Evolutionary conservation across 2,797 vertebrate genomes (phyloP).

Genomic region (Liparis tanakae): DNA sequence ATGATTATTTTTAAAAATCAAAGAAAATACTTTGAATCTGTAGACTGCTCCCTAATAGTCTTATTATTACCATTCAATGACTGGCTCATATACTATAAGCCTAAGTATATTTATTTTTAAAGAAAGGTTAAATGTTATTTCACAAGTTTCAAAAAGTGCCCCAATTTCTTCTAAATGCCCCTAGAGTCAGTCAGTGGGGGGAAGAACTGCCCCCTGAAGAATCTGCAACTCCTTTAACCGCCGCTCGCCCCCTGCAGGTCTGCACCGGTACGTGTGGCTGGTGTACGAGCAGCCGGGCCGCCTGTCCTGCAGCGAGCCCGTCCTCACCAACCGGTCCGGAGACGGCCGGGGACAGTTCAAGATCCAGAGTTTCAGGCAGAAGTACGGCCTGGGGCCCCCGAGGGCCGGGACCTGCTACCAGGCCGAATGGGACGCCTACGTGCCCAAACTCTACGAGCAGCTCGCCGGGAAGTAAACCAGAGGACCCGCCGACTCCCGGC

Average conservation of each 20-base stretch:
- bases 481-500: neutral
- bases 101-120: too few species aligned
- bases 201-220: too few species aligned
- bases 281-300: slow-evolving; percentile 90
- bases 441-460: slow-evolving; percentile 95
- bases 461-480: slow-evolving; percentile 87
- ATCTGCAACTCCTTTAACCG: too few species aligned
- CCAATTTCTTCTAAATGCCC: too few species aligned
- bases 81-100: too few species aligned
- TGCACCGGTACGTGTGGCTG: slow-evolving; percentile 97
- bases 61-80: too few species aligned
- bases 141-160: too few species aligned
- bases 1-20: too few species aligned
- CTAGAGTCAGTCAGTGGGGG: too few species aligned
- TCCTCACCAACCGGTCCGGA: slow-evolving; percentile 89
- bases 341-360: slow-evolving; percentile 91
- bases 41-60: too few species aligned
- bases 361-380: slow-evolving; percentile 88
- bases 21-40: too few species aligned
- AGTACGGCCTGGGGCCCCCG: slow-evolving; percentile 87
- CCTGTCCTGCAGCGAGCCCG: slow-evolving; percentile 85
- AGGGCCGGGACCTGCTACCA: slow-evolving; percentile 94
- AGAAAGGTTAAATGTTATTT: too few species aligned
- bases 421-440: slow-evolving; percentile 96
- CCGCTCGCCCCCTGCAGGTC: slow-evolving; percentile 78